These are phyloP conservation scores for Halesus radiatus DNA, from an alignment of 1,140 invertebrate genomes.

Conservation along the genomic window DNA sequence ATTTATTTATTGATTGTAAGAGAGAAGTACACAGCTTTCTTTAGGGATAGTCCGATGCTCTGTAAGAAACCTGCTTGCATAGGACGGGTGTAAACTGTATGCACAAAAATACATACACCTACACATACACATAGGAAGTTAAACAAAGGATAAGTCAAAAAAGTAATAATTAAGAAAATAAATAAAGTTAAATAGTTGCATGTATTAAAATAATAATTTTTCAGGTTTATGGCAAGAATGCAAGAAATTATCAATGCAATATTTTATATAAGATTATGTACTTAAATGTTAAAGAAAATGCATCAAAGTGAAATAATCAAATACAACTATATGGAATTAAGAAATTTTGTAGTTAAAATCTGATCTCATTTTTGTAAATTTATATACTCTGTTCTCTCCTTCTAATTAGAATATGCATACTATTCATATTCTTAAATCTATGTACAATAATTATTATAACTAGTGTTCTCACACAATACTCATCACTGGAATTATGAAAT, in stretches of 20 bases:
- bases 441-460: neutral
- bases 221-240: neutral
- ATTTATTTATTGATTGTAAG: too few relatives aligned
- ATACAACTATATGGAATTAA: neutral
- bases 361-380: constrained; percentile 10
- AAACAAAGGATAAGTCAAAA: neutral
- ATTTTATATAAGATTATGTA: neutral
- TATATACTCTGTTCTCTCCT: constrained; percentile 31
- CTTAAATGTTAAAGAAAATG: neutral
- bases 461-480: constrained; percentile 4
- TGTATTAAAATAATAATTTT: neutral
- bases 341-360: neutral
- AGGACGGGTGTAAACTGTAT: too few relatives aligned
- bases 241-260: neutral
- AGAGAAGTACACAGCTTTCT: neutral
- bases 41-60: too few relatives aligned
- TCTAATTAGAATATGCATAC: constrained; percentile 8
- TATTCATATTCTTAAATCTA: neutral
- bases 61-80: too few relatives aligned
- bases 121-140: too few relatives aligned
- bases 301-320: constrained; percentile 6
- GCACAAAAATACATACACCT: too few relatives aligned
- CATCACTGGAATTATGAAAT: constrained; percentile 4
- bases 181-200: neutral
- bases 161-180: too few relatives aligned